Evolutionary conservation across 2,113 vertebrate species (phyloP), one percentile per base, ranked within the genome.

Genomic region (Oxygymnocypris stewartii): DNA sequence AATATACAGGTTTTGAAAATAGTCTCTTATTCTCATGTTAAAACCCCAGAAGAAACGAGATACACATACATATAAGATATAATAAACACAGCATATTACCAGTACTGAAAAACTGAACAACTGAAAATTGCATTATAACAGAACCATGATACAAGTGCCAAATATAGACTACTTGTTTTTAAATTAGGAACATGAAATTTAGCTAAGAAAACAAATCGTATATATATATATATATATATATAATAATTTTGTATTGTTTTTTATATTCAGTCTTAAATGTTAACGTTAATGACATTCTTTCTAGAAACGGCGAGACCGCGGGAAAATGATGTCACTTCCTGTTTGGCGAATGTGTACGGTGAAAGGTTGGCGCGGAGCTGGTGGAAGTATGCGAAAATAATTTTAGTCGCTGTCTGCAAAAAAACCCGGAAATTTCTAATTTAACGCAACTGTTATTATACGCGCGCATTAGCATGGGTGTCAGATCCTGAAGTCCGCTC

Each of bases 311-410:
- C 85, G 89, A 92, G 83, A 94, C 91, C 94, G 94, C 95, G 94
- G 93, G 94, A 95, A 95, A 95, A 94, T 95, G 92, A 92, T 89
- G 89, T 90, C 88, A 94, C 92, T 94, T 95, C 94, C 95, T 90
- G 93, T 93, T 89, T 81, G 82, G 83, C 77, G 83, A 88, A 31
- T 5, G 25, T 78, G 75, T 20, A 54, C 86, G 65, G 63, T 57
- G 65, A 18, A 44, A 86, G 86, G 85, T 94, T 96, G 93, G 95
- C 94, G 95, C 94, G 92, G 85, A 90, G 88, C 88, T 84, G 37
- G 44, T 44, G 74, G 88, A 51, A 54, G 71, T 85, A 88, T 91
- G 37, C 74, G 71, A n/a, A 4, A 57, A 82, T 12, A 31, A 2
- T 86, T 28, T 12, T 0, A 42, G 69, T 75, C 14, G 28, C 37